A percentile compares a stretch with the other conserved stretches of the same genome.
phyloP scores from a whole-genome alignment of 2,113 vertebrate genomes.

The Chinchilla lanigera region DNA sequence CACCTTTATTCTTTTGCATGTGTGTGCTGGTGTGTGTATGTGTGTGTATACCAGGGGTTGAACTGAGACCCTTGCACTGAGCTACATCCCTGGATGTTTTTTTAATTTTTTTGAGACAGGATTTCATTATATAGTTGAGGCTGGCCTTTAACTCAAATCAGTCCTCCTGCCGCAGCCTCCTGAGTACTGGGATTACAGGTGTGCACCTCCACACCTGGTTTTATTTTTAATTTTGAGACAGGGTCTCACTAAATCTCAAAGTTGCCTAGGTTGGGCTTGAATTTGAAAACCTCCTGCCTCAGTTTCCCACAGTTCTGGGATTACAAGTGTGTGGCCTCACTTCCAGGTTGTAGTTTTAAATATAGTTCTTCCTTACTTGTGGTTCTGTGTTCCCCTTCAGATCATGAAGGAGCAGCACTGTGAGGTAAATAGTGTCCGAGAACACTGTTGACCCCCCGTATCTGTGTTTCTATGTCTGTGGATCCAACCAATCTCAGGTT shows the following conservation, averaged over 20 bases:
- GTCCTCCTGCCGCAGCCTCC: background rate
- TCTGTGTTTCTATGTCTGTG: background rate
- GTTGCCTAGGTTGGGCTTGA: background rate
- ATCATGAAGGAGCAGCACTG: background rate
- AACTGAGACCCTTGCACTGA: background rate
- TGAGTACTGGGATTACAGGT: background rate
- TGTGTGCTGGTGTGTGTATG: background rate
- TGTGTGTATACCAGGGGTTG: background rate
- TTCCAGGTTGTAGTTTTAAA: background rate
- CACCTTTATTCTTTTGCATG: background rate
- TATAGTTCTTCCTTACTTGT: background rate
- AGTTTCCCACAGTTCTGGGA: background rate
- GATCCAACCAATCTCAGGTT: background rate
- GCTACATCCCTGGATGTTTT: background rate
- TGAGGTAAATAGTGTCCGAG: background rate
- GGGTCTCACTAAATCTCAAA: background rate
- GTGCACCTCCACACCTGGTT: background rate
- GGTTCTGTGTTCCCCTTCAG: background rate
- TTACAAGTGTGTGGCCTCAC: background rate
- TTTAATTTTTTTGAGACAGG: background rate
- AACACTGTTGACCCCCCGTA: background rate
- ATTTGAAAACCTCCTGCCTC: background rate
- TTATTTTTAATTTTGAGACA: background rate
- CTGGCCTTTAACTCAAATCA: background rate
- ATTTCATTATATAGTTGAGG: background rate